Conservation (phyloP, 2,888 invertebrate species). For the Torymus auratus region DNA sequence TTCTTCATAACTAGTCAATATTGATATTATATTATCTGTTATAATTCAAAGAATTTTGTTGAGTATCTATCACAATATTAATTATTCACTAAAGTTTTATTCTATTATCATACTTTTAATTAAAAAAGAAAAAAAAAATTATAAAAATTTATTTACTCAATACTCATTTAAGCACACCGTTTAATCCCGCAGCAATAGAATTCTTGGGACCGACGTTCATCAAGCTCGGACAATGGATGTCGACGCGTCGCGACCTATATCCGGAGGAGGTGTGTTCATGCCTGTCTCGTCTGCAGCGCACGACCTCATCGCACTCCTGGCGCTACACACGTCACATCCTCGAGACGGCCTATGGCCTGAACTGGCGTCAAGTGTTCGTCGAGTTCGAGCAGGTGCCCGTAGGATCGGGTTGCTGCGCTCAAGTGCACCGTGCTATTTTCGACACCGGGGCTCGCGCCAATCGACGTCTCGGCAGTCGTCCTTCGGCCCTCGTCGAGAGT, state of each 20-base stretch:
- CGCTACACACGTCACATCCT: conserved; percentile 70
- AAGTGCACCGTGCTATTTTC: conserved; percentile 68
- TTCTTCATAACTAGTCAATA: background rate
- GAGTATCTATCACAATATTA: no score
- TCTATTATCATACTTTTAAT: no score
- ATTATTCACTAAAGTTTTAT: no score
- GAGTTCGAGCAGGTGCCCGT: conserved; percentile 74
- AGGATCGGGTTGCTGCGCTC: conserved; percentile 79
- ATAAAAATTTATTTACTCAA: background rate
- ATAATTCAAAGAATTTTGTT: background rate
- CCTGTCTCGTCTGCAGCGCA: conserved; percentile 73
- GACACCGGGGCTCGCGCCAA: background rate
- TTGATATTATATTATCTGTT: background rate
- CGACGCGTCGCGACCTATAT: conserved; percentile 77
- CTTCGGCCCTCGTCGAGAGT: conserved; percentile 24
- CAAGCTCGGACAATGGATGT: conserved; percentile 79
- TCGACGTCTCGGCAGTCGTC: background rate
- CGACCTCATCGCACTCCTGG: conserved; percentile 74
- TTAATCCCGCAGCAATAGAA: conserved; percentile 67
- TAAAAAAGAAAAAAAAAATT: background rate
- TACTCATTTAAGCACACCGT: background rate
- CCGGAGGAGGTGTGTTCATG: conserved; percentile 75
- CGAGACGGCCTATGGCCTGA: conserved; percentile 70
- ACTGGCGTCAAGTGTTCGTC: conserved; percentile 73
- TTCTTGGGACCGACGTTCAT: conserved; percentile 77